A percentile compares a stretch with the other conserved stretches of the same genome.
These are phyloP conservation scores for Asteroscopus sphinx DNA, from an alignment of 2,888 invertebrate genomes.

Conservation along the genomic window DNA sequence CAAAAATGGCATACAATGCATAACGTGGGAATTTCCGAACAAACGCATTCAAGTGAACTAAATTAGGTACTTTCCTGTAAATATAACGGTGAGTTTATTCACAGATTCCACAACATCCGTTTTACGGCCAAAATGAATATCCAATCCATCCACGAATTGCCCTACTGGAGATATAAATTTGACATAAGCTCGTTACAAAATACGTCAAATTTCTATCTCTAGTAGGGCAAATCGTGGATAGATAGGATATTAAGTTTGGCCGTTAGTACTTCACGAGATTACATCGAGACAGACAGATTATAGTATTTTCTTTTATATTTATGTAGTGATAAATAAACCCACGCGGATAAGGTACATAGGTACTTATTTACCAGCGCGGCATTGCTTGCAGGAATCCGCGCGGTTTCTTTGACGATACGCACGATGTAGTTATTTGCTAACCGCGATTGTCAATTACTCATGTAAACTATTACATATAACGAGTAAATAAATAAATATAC, in stretches of 20 bases:
- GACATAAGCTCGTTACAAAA: no score
- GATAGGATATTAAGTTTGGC: no score
- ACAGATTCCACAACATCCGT: conserved; percentile 6
- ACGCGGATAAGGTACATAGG: conserved; percentile 6
- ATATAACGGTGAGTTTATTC: conserved; percentile 35
- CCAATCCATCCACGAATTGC: no score
- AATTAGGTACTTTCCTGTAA: conserved; percentile 32
- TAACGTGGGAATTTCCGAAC: conserved; percentile 37
- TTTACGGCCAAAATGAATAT: no score
- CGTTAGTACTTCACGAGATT: conserved; percentile 31
- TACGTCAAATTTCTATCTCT: no score
- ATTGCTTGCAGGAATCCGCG: conserved; percentile 17
- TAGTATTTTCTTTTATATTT: conserved; percentile 13
- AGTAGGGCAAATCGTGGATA: no score
- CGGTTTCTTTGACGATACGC: conserved; percentile 56
- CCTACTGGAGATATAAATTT: no score
- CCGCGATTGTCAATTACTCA: conserved; percentile 65
- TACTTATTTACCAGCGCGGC: conserved; percentile 6
- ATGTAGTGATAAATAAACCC: conserved; percentile 19
- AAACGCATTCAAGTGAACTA: conserved; percentile 20
- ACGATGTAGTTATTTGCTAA: conserved; percentile 64
- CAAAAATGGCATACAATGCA: conserved; percentile 13
- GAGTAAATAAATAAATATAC: conserved; percentile 36
- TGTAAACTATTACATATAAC: conserved; percentile 58
- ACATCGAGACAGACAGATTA: conserved; percentile 24